These are phyloP conservation scores for Bombus superbus DNA, from an alignment of 1,140 invertebrate species.

Conservation along the genomic window DNA sequence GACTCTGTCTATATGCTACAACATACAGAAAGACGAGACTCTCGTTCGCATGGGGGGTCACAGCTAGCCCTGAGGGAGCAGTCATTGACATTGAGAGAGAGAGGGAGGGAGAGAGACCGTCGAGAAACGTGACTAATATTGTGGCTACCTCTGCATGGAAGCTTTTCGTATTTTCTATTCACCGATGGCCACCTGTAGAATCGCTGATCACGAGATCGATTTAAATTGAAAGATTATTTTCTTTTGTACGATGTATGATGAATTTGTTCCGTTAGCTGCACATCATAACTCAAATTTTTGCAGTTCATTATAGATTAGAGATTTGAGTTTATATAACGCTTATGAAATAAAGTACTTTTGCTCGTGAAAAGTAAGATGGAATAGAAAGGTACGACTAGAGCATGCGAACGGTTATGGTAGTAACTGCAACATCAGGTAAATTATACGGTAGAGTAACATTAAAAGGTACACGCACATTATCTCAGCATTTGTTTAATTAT, in stretches of 20 bases:
- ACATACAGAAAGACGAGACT: conserved; percentile 67
- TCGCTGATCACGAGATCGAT: neutral
- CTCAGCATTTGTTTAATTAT: conserved; percentile 54
- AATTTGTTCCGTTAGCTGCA: neutral
- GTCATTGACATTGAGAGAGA: conserved; percentile 76
- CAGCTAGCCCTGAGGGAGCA: conserved; percentile 71
- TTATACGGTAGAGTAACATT: conserved; percentile 43
- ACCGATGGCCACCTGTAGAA: conserved; percentile 22
- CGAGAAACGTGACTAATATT: conserved; percentile 72
- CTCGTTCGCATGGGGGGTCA: conserved; percentile 70
- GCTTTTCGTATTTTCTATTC: conserved; percentile 54
- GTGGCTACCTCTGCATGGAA: conserved; percentile 41
- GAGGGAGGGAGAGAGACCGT: conserved; percentile 36
- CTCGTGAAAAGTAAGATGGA: neutral
- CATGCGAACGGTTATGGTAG: neutral
- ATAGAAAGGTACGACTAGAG: neutral
- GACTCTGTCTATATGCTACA: conserved; percentile 37
- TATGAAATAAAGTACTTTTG: neutral
- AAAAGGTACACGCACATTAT: conserved; percentile 33
- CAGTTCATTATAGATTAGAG: neutral
- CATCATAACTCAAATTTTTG: neutral
- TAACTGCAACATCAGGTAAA: conserved; percentile 37
- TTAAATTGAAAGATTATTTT: neutral
- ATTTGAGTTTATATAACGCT: neutral
- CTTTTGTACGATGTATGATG: no score